Evolutionary conservation across 2,888 invertebrate species (phyloP), one percentile per base, ranked within the genome.

Genomic region (Latrodectus hesperus): DNA sequence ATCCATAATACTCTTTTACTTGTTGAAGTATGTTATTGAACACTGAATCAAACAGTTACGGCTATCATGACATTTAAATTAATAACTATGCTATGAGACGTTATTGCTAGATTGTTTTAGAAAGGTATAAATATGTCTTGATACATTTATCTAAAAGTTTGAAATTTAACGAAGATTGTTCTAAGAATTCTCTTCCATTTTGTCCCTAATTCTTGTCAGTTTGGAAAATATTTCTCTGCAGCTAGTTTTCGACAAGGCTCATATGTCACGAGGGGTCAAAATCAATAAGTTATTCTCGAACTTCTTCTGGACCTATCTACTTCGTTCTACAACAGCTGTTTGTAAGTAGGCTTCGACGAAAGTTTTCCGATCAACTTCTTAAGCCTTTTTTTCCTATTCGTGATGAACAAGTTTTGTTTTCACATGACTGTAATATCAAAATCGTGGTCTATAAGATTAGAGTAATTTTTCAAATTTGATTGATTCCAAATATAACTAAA

Each of bases 221-320:
- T 60, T 60, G 14, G 60, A 60, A 38, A 60, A 60, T 60, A 60
- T 60, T n/a, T 60, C 60, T 60, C 60, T 60, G 14, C n/a, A 12
- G 60, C 60, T 12, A 60, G 60, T 60, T 60, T 12, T 60, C 60
- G 78, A 70, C 78, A 53, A 22, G 12, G 70, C 78, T 78, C 78
- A 53, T 78, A 78, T 78, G 68, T 78, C 70, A 78, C 78, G 22
- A 52, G 68, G 68, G 53, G 55, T 49, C 16, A 49, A 75, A 52
- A 75, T 75, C 60, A 60, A 60, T 60, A 60, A n/a, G 60, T 16
- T 60, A 60, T 60, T 60, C 60, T n/a, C 12, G n/a, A 60, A 12
- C n/a, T 60, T n/a, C 60, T 60, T 60, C 60, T n/a, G 60, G 60
- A 60, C 60, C 12, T 60, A 60, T 60, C 60, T 60, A 60, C 60